Conservation (phyloP, 2,888 invertebrate species). For the Saturnia japonica region DNA sequence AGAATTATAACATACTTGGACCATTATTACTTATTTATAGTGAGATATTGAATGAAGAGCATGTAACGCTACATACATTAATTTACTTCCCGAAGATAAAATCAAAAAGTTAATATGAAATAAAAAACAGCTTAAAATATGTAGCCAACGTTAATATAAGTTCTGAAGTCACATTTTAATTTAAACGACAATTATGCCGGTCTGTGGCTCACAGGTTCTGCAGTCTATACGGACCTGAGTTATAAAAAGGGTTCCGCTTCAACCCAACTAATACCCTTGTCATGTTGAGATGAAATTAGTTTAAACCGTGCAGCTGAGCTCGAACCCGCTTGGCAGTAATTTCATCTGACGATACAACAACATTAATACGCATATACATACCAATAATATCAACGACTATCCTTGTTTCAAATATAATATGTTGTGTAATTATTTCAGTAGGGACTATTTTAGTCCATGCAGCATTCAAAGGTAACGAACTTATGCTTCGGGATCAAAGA, state of each 20-base stretch:
- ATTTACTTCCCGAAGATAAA: neutral
- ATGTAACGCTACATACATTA: neutral
- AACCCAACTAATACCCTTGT: constrained; percentile 80
- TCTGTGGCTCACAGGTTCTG: constrained; percentile 51
- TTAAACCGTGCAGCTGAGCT: constrained; percentile 74
- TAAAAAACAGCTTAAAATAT: neutral
- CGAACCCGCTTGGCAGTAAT: constrained; percentile 68
- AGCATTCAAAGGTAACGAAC: too few species aligned
- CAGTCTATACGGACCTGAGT: constrained; percentile 57
- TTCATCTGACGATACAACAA: constrained; percentile 65
- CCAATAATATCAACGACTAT: constrained; percentile 30
- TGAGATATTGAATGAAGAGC: neutral
- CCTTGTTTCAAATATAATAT: neutral
- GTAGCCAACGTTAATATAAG: neutral
- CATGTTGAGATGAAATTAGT: constrained; percentile 80
- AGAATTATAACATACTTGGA: neutral
- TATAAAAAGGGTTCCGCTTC: constrained; percentile 71
- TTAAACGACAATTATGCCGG: constrained; percentile 50
- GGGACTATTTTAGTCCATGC: too few species aligned
- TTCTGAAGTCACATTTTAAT: constrained; percentile 41
- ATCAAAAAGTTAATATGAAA: neutral
- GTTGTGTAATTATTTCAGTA: too few species aligned
- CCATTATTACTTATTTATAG: neutral
- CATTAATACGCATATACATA: constrained; percentile 43
- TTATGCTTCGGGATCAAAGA: too few species aligned